Conservation (phyloP, 1,140 invertebrate species). For the Neodiprion lecontei region DNA sequence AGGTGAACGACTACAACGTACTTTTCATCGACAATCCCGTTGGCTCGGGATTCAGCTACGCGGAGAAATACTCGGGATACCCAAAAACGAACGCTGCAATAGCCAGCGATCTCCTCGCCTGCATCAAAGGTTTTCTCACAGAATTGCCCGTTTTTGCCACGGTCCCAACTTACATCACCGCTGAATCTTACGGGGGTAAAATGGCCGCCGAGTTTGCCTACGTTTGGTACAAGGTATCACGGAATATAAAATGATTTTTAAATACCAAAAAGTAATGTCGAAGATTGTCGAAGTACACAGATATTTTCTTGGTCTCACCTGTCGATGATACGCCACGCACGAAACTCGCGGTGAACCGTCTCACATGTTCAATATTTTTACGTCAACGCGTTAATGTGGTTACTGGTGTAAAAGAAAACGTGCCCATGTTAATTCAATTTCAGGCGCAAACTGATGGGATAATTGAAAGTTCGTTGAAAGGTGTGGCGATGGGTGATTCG, state of each 20-base stretch:
- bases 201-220: slow-evolving; percentile 83
- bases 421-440: slow-evolving; percentile 22
- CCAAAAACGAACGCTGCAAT: slow-evolving; percentile 75
- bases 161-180: slow-evolving; percentile 81
- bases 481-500: slow-evolving; percentile 82
- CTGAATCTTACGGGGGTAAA: slow-evolving; percentile 90
- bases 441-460: slow-evolving; percentile 70
- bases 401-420: too few species aligned
- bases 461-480: slow-evolving; percentile 76
- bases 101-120: slow-evolving; percentile 76
- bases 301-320: too few species aligned
- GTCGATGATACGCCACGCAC: too few species aligned
- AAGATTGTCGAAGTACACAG: too few species aligned
- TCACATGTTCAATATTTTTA: too few species aligned
- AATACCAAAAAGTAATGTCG: not conserved
- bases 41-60: slow-evolving; percentile 87
- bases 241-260: slow-evolving; percentile 30
- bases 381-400: too few species aligned
- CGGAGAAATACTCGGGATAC: slow-evolving; percentile 65
- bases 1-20: slow-evolving; percentile 80
- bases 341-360: too few species aligned
- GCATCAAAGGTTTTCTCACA: slow-evolving; percentile 72
- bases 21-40: slow-evolving; percentile 90
- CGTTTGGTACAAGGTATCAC: slow-evolving; percentile 66
- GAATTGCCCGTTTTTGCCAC: slow-evolving; percentile 70